A percentile compares a stretch with the other conserved stretches of the same genome.
These are phyloP conservation scores for Drosophila funebris DNA, from an alignment of 1,140 invertebrate species.

Conservation along the genomic window DNA sequence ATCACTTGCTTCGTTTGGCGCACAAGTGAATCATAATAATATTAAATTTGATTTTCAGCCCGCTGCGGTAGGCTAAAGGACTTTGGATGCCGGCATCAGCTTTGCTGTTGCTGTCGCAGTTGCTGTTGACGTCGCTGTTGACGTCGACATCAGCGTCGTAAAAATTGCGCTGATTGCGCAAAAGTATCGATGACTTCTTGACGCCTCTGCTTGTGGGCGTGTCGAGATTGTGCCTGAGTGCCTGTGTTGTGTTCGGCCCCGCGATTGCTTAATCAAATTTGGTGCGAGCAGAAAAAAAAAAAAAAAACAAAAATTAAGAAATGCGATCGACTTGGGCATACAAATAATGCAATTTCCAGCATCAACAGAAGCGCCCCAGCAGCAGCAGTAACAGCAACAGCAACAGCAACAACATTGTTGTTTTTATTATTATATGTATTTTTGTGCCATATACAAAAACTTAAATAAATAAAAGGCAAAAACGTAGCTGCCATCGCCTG, in stretches of 20 bases:
- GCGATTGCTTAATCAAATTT: slow-evolving; percentile 69
- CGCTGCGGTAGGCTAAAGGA: slow-evolving; percentile 48
- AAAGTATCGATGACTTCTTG: slow-evolving; percentile 81
- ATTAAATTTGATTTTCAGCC: slow-evolving; percentile 80
- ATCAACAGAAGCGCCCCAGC: slow-evolving; percentile 24
- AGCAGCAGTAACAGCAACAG: not conserved
- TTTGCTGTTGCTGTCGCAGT: too few species aligned
- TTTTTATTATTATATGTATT: slow-evolving; percentile 24
- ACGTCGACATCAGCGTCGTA: slow-evolving; percentile 16
- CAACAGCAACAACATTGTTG: slow-evolving; percentile 54
- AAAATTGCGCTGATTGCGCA: slow-evolving; percentile 81
- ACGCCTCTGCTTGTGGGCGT: slow-evolving; percentile 36
- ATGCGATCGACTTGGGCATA: slow-evolving; percentile 42
- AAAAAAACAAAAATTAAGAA: slow-evolving; percentile 49
- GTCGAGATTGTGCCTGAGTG: slow-evolving; percentile 20
- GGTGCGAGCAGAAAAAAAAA: slow-evolving; percentile 38
- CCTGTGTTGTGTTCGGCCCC: slow-evolving; percentile 11
- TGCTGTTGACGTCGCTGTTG: too few species aligned
- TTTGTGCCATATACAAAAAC: slow-evolving; percentile 42
- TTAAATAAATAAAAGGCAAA: slow-evolving; percentile 57
- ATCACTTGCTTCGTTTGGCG: slow-evolving; percentile 71
- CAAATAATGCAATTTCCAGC: slow-evolving; percentile 75
- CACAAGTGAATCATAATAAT: slow-evolving; percentile 83
- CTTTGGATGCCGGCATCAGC: not conserved
- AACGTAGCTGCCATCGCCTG: slow-evolving; percentile 29